Conservation (phyloP, 2,113 vertebrate genomes). For the Gnathonemus longibarbis region DNA sequence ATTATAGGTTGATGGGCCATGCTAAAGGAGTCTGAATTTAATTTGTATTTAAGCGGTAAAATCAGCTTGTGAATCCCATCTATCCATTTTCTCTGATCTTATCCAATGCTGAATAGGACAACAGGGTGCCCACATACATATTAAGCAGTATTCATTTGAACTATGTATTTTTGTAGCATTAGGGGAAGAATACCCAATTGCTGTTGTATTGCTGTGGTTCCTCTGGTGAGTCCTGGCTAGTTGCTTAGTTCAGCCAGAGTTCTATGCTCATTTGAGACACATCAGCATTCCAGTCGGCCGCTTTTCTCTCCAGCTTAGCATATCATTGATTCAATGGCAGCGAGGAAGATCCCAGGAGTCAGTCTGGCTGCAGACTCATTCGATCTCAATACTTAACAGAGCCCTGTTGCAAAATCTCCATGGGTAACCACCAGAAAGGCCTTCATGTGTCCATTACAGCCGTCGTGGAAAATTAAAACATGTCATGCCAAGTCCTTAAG, state of each 20-base stretch:
- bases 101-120: not conserved
- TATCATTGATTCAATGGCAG: not conserved
- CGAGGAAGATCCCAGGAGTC: not conserved
- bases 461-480: not conserved
- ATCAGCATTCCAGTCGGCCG: not conserved
- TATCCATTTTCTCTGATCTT: not conserved
- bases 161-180: not conserved
- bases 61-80: not conserved
- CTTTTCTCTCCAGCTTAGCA: not conserved
- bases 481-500: not conserved
- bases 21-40: not conserved
- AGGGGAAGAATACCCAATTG: not conserved
- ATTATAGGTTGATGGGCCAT: not conserved
- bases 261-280: slow-evolving; percentile 1
- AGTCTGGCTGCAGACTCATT: not conserved
- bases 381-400: not conserved
- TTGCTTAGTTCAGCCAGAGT: not conserved
- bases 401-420: not conserved
- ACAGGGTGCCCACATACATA: not conserved
- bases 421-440: not conserved
- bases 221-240: not conserved
- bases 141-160: not conserved
- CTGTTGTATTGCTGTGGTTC: not conserved
- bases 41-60: not conserved
- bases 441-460: not conserved